These are phyloP conservation scores for Galeopterus variegatus DNA, from an alignment of 2,113 vertebrate genomes.

Conservation along the genomic window DNA sequence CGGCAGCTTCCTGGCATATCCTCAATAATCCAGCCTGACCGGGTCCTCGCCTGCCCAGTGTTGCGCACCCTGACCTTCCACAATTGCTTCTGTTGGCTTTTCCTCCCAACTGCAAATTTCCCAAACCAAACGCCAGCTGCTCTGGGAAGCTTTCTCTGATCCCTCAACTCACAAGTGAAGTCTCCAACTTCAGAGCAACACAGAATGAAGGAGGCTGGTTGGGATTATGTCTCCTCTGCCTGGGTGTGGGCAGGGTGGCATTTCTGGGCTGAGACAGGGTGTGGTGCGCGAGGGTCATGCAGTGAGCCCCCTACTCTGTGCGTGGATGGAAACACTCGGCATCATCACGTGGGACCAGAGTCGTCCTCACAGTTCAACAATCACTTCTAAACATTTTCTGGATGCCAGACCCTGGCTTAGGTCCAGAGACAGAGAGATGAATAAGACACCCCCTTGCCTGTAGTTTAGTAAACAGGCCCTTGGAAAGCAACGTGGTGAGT, in stretches of 20 bases:
- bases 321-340: not conserved
- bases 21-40: not conserved
- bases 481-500: not conserved
- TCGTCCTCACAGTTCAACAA: fast-evolving
- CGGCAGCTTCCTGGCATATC: not conserved
- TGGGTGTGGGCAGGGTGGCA: not conserved
- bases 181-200: not conserved
- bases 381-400: not conserved
- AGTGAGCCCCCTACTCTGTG: not conserved
- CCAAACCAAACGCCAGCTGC: not conserved
- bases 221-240: not conserved
- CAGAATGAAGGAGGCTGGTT: fast-evolving
- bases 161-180: not conserved
- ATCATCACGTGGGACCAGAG: not conserved
- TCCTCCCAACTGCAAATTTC: not conserved
- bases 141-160: not conserved
- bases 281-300: not conserved
- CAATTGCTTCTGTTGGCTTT: not conserved
- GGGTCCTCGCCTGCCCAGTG: not conserved
- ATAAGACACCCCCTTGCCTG: not conserved
- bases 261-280: not conserved
- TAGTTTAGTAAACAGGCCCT: not conserved
- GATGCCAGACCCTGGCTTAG: not conserved
- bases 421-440: not conserved
- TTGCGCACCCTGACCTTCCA: not conserved